Evolutionary conservation across 1,140 invertebrate species (phyloP).

Genomic region (Bombyx mandarina): DNA sequence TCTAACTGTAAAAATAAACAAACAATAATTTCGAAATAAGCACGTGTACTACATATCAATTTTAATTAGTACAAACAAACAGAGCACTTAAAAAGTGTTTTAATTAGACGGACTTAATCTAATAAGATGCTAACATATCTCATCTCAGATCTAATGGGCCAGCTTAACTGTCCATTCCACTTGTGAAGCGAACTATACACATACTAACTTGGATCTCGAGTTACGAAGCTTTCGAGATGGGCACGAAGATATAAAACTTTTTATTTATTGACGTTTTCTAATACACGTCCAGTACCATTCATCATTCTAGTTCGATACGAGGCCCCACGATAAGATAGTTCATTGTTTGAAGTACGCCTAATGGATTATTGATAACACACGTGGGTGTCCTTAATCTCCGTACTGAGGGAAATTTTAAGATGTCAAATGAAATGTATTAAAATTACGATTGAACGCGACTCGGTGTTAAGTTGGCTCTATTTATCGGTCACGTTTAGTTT

Average conservation of each 20-base stretch:
- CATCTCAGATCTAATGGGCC: too few species aligned
- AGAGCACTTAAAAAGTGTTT: too few species aligned
- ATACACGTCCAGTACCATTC: slow-evolving; percentile 47
- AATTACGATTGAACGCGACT: slow-evolving; percentile 41
- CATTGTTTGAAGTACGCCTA: slow-evolving; percentile 63
- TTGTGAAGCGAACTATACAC: slow-evolving; percentile 28
- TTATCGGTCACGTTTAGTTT: slow-evolving; percentile 52
- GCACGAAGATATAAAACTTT: slow-evolving; percentile 50
- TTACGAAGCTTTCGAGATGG: slow-evolving; percentile 25
- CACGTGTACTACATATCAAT: too few species aligned
- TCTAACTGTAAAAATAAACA: too few species aligned
- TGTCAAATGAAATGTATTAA: slow-evolving; percentile 45
- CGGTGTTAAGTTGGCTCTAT: slow-evolving; percentile 59
- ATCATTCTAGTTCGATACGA: slow-evolving; percentile 47
- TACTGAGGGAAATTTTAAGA: slow-evolving; percentile 39
- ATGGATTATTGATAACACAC: slow-evolving; percentile 69
- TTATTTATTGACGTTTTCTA: slow-evolving; percentile 69
- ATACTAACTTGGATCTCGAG: too few species aligned
- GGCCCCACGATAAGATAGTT: slow-evolving; percentile 46
- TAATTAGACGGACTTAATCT: too few species aligned
- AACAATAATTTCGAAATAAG: too few species aligned
- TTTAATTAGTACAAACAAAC: too few species aligned
- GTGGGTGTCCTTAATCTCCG: slow-evolving; percentile 63
- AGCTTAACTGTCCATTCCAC: slow-evolving; percentile 6
- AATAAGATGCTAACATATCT: too few species aligned